Evolutionary conservation across 1,140 invertebrate species (phyloP).

Genomic region (Panonychus citri): DNA sequence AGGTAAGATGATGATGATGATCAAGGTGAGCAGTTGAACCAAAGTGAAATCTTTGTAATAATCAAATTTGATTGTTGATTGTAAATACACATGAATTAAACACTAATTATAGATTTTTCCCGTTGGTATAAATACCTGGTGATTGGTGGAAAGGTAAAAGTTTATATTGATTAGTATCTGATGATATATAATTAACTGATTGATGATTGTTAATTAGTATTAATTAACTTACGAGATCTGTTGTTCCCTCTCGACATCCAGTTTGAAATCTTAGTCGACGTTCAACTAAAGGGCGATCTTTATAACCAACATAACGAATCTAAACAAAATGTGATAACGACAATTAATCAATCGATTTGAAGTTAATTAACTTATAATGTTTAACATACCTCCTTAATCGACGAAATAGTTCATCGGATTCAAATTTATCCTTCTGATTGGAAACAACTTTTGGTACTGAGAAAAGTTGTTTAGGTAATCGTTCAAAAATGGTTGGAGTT

Average conservation of each 20-base stretch:
- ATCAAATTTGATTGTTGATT: conserved; percentile 37
- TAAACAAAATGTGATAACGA: too few species aligned
- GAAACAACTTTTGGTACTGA: conserved; percentile 89
- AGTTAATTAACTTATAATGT: too few species aligned
- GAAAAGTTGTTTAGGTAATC: conserved; percentile 52
- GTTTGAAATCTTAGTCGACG: conserved; percentile 74
- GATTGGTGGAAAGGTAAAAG: conserved; percentile 11
- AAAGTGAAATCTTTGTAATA: too few species aligned
- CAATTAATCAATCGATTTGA: too few species aligned
- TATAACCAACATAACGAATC: conserved; percentile 79
- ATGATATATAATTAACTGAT: too few species aligned
- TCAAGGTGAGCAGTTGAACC: too few species aligned
- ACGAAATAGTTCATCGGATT: conserved; percentile 81
- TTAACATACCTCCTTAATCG: conserved; percentile 79
- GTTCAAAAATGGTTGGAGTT: conserved; percentile 41
- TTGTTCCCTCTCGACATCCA: conserved; percentile 76
- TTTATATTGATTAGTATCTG: too few species aligned
- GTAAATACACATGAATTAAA: conserved; percentile 50
- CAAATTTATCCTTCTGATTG: conserved; percentile 84
- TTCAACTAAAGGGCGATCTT: conserved; percentile 73
- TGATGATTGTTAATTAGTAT: too few species aligned
- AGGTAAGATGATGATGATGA: too few species aligned
- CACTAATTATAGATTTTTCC: conserved; percentile 74
- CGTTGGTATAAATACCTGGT: conserved; percentile 77
- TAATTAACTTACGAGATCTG: conserved; percentile 61